Conservation (phyloP, 2,113 vertebrate species). For the Protobothrops flavoviridis region DNA sequence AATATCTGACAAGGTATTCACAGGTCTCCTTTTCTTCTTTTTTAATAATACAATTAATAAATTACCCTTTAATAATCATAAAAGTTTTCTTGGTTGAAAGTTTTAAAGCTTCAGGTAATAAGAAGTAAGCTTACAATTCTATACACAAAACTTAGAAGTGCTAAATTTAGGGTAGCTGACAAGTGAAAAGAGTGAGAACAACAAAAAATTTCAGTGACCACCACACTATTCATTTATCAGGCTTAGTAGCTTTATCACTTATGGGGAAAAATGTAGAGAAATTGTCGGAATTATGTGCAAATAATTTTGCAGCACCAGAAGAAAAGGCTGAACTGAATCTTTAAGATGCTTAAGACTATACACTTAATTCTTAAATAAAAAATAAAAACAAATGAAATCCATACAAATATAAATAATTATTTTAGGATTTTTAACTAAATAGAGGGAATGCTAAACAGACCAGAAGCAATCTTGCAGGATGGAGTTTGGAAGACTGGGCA, state of each 20-base stretch:
- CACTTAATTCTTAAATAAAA: not conserved
- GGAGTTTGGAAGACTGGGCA: not conserved
- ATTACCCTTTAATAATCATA: constrained; percentile 3
- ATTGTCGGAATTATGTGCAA: not conserved
- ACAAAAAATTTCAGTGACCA: not conserved
- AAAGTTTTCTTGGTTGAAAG: constrained; percentile 1
- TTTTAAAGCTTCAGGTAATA: constrained; percentile 29
- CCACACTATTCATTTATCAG: not conserved
- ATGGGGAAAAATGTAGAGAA: not conserved
- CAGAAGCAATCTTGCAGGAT: not conserved
- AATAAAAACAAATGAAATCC: not conserved
- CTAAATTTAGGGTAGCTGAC: not conserved
- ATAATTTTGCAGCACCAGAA: not conserved
- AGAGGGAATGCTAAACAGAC: not conserved
- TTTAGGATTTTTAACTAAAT: not conserved
- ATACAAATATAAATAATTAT: not conserved
- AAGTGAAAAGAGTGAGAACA: not conserved
- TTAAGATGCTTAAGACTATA: not conserved
- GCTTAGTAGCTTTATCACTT: not conserved
- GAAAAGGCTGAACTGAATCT: not conserved
- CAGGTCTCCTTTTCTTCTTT: not conserved
- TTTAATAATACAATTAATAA: constrained; percentile 24
- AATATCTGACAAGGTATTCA: constrained; percentile 23
- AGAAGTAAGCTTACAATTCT: not conserved
- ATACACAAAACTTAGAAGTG: not conserved